phyloP scores from a whole-genome alignment of 2,888 invertebrate species.

The Osmoderma eremita region DNA sequence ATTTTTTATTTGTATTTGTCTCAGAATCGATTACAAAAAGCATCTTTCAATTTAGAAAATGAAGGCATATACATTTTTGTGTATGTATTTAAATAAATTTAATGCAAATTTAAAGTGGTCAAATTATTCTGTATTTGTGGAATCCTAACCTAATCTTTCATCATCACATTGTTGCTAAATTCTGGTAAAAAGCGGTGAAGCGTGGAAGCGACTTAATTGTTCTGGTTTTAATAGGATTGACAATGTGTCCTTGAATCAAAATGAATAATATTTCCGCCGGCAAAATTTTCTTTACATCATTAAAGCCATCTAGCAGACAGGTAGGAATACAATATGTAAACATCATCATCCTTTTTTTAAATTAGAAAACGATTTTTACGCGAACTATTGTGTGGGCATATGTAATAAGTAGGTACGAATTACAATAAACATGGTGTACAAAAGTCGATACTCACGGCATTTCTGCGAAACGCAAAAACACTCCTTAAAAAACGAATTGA shows the following conservation, averaged over 20 bases:
- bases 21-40: too few relatives aligned
- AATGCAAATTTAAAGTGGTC: too few relatives aligned
- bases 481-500: slow-evolving; percentile 8
- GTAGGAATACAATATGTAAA: too few relatives aligned
- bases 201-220: slow-evolving; percentile 21
- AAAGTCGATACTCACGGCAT: neutral
- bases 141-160: neutral
- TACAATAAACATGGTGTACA: neutral
- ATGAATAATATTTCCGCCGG: slow-evolving; percentile 15
- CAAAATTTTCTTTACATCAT: neutral
- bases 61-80: too few relatives aligned
- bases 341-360: too few relatives aligned
- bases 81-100: too few relatives aligned
- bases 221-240: slow-evolving; percentile 16
- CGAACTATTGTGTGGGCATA: neutral
- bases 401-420: neutral
- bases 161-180: slow-evolving; percentile 10
- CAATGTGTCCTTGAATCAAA: slow-evolving; percentile 18
- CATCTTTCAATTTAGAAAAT: too few relatives aligned
- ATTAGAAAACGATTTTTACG: neutral
- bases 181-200: slow-evolving; percentile 10
- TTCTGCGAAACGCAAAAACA: neutral
- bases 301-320: too few relatives aligned
- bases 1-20: too few relatives aligned
- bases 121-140: too few relatives aligned